Evolutionary conservation across 2,888 invertebrate genomes (phyloP).

Genomic region (Nomada fucata): DNA sequence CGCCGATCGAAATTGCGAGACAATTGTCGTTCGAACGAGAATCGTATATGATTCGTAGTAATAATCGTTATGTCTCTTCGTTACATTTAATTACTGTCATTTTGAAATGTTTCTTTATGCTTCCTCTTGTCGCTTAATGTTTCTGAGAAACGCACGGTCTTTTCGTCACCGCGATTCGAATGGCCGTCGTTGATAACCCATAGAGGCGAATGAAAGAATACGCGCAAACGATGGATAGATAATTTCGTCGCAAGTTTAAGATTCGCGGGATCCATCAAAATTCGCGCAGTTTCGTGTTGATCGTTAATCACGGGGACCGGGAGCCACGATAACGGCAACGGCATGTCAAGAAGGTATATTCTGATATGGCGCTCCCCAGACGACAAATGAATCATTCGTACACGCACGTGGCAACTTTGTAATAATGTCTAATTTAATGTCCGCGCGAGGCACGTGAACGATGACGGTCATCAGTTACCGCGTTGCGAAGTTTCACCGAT

Average conservation of each 20-base stretch:
- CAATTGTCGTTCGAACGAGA: not conserved
- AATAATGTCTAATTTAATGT: slow-evolving; percentile 67
- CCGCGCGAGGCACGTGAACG: slow-evolving; percentile 58
- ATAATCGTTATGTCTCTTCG: too few relatives aligned
- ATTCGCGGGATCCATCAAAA: slow-evolving; percentile 17
- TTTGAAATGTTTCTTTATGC: too few relatives aligned
- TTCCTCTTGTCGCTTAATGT: too few relatives aligned
- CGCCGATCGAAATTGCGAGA: not conserved
- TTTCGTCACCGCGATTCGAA: too few relatives aligned
- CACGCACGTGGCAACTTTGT: slow-evolving; percentile 41
- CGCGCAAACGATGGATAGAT: not conserved
- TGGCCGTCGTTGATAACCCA: too few relatives aligned
- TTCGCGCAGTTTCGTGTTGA: not conserved
- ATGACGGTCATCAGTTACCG: slow-evolving; percentile 59
- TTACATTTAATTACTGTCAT: too few relatives aligned
- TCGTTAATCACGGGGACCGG: slow-evolving; percentile 41
- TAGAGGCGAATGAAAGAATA: too few relatives aligned
- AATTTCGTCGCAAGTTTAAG: not conserved
- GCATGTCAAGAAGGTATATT: slow-evolving; percentile 29
- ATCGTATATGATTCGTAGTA: too few relatives aligned
- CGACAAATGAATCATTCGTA: slow-evolving; percentile 57
- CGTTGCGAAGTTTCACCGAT: slow-evolving; percentile 39
- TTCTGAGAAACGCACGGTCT: too few relatives aligned
- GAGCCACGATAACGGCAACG: slow-evolving; percentile 29
- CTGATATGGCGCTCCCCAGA: slow-evolving; percentile 24